Conservation (phyloP, 2,113 vertebrate species). For the Leptosomus discolor region DNA sequence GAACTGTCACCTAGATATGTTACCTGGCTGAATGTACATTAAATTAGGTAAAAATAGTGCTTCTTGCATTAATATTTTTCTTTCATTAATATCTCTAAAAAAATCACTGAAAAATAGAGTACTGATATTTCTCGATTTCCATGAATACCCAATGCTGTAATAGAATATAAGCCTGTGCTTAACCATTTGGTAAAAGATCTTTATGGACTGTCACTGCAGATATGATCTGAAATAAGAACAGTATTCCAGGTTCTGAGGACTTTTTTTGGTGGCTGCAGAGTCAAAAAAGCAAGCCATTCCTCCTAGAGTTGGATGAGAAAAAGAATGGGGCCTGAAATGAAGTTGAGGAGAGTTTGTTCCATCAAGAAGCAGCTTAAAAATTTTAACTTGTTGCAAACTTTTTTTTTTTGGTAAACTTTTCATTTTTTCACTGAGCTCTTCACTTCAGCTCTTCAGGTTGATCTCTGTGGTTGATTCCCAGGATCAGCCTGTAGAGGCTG, state of each 20-base stretch:
- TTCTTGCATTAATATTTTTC: background rate
- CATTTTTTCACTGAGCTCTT: fast-evolving
- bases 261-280: background rate
- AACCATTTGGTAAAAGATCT: background rate
- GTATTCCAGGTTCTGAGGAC: background rate
- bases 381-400: background rate
- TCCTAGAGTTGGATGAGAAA: background rate
- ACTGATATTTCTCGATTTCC: background rate
- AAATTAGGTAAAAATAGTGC: background rate
- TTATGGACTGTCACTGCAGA: background rate
- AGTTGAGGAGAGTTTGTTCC: background rate
- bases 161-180: background rate
- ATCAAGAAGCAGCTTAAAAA: background rate
- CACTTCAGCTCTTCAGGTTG: background rate
- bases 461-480: background rate
- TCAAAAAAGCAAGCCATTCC: background rate
- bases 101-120: background rate
- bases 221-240: background rate
- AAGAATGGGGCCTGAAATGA: background rate
- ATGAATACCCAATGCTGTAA: background rate
- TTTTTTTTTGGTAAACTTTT: background rate
- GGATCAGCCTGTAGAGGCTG: background rate
- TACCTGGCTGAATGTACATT: background rate
- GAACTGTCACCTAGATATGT: background rate
- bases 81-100: background rate